These are phyloP conservation scores for Centruroides sculpturatus DNA, from an alignment of 1,140 invertebrate species.

Conservation along the genomic window DNA sequence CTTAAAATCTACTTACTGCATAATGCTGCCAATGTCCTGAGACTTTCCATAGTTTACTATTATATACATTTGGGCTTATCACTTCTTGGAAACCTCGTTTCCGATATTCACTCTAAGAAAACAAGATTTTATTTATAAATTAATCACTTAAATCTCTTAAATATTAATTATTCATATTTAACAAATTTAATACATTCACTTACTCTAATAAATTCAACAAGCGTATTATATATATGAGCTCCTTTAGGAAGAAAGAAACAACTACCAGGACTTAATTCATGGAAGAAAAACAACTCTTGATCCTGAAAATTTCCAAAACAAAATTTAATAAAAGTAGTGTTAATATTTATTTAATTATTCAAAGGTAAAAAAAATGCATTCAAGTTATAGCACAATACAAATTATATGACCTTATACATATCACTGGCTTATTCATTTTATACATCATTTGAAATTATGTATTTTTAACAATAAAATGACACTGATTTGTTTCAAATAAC, in stretches of 20 bases:
- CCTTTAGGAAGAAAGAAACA: slow-evolving; percentile 97
- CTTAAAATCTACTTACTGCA: slow-evolving; percentile 33
- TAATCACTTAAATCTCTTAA: too few relatives aligned
- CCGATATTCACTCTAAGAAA: slow-evolving; percentile 56
- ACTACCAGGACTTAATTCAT: slow-evolving; percentile 92
- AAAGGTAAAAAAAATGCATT: too few relatives aligned
- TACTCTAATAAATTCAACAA: slow-evolving; percentile 70
- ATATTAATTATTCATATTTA: too few relatives aligned
- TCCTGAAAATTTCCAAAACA: slow-evolving; percentile 40
- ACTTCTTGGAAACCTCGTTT: slow-evolving; percentile 95
- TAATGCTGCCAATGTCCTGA: slow-evolving; percentile 99
- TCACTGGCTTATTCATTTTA: too few relatives aligned
- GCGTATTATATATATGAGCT: slow-evolving; percentile 90
- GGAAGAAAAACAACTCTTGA: slow-evolving; percentile 98
- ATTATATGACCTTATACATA: too few relatives aligned
- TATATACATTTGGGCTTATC: slow-evolving; percentile 92
- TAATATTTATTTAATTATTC: too few relatives aligned
- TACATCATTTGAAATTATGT: too few relatives aligned
- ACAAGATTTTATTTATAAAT: background rate
- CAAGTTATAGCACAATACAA: too few relatives aligned
- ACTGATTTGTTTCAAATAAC: too few relatives aligned
- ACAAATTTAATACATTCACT: background rate
- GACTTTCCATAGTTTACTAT: slow-evolving; percentile 90
- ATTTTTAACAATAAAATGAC: too few relatives aligned
- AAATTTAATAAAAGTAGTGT: too few relatives aligned